Conservation (phyloP, 2,797 vertebrate species). For the Enteromius mattozi region DNA sequence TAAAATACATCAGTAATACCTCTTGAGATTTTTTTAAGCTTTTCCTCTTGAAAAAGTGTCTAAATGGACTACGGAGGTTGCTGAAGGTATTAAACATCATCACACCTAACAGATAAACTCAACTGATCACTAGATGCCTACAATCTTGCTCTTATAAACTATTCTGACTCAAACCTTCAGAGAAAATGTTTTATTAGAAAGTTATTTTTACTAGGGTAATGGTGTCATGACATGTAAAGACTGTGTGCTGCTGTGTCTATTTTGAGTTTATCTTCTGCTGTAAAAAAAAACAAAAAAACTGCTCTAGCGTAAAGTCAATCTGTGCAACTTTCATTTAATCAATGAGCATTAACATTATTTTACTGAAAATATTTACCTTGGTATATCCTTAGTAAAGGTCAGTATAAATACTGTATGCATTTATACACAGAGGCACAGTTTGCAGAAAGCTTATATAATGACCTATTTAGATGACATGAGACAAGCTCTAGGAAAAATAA, state of each 20-base stretch:
- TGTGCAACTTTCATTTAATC: background rate
- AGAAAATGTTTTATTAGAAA: background rate
- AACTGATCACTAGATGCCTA: background rate
- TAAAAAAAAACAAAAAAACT: background rate
- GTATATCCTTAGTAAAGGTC: background rate
- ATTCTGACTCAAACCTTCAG: background rate
- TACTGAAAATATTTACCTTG: background rate
- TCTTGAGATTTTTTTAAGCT: background rate
- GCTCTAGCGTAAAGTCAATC: background rate
- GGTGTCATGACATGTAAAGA: background rate
- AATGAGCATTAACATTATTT: background rate
- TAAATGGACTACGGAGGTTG: background rate
- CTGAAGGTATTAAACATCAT: background rate
- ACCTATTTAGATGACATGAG: conserved; percentile 24
- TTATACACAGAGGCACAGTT: background rate
- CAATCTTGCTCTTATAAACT: background rate
- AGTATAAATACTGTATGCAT: background rate
- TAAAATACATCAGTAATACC: background rate
- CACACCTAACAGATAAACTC: background rate
- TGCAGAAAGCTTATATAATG: conserved; percentile 13
- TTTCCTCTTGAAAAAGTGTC: background rate
- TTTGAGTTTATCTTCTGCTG: background rate
- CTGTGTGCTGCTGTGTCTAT: background rate
- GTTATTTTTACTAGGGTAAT: background rate
- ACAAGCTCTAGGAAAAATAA: background rate